Base-by-base conservation (phyloP, 2,888 invertebrate genomes). In the Erpobdella octoculata region DNA sequence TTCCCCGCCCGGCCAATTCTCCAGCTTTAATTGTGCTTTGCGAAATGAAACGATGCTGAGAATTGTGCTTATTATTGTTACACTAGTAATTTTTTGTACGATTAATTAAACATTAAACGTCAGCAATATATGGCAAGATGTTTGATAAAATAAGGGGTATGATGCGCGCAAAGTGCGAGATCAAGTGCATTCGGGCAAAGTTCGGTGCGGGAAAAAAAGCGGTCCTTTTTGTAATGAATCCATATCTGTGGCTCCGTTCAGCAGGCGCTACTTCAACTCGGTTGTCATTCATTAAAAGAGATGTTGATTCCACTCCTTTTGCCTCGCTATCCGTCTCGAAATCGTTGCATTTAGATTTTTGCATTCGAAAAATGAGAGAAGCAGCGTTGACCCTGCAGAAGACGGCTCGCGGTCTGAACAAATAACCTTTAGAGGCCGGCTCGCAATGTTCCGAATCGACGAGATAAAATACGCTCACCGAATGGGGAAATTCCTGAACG, bases 201-300 rank as follows among this genome's bases (percentile, higher is more conserved):
- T 12, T 53, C 53, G 9, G 1, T 12, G 53, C 6, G 8, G 53
- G 28, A 6, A 53, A 28, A 53, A 53, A 53, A 28, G 28, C 53
- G 53, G 53, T 53, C 53, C 53, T 4, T 53, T 53, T 53, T 8
- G 53, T 53, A 28, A 53, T 53, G 15, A 53, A 53, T 53, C 53
- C 53, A 8, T 53, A 28, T 53, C 53, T 53, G 53, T 53, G 21
- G 53, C 53, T 21, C 21, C 21, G 21, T 12, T 53, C 21, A 25
- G 21, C 53, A 6, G 5, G 12, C 8, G 53, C 8, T 21, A 53
- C 21, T 21, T 53, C 53, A 8, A 53, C 21, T 6, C 53, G 53
- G 15, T 53, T 53, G 53, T 53, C 53, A 15, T 53, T 53, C n/a
- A n/a, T n/a, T n/a, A n/a, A n/a, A 28, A 53, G 53, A 15, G 28